phyloP scores from a whole-genome alignment of 2,113 vertebrate species.

The Saimiri boliviensis region DNA sequence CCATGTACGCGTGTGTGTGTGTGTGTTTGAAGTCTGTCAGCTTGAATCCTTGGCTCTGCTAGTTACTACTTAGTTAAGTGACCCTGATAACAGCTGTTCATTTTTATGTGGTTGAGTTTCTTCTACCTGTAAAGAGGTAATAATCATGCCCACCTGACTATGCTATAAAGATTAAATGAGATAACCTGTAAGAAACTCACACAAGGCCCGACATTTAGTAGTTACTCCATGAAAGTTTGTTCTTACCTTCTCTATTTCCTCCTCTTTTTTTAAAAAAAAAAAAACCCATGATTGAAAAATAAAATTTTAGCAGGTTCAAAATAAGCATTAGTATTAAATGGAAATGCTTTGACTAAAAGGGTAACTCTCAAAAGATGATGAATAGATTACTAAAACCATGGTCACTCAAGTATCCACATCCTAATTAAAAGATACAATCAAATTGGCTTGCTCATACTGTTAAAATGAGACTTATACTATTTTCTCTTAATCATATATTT shows the following conservation, averaged over 20 bases:
- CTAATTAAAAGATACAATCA: neutral
- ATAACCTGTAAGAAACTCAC: neutral
- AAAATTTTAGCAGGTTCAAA: neutral
- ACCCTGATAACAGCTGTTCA: neutral
- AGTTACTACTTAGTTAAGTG: neutral
- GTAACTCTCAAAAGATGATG: neutral
- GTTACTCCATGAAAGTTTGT: neutral
- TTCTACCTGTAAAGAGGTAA: neutral
- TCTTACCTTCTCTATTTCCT: neutral
- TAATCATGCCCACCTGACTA: neutral
- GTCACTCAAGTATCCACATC: neutral
- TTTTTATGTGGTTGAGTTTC: neutral
- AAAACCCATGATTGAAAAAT: neutral
- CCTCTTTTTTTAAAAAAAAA: neutral
- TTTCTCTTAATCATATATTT: neutral
- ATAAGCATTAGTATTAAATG: neutral
- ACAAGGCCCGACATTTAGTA: neutral
- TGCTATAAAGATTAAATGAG: neutral
- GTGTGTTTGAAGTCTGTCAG: neutral
- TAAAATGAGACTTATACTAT: neutral
- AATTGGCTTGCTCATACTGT: neutral
- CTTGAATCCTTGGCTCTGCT: neutral
- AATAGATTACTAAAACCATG: neutral
- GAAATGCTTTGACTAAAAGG: conserved; percentile 3
- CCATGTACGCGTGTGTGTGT: neutral